Percentiles rank a stretch among this genome's conserved stretches.
phyloP scores from a whole-genome alignment of 2,888 invertebrate genomes.

The Polyploca ridens region DNA sequence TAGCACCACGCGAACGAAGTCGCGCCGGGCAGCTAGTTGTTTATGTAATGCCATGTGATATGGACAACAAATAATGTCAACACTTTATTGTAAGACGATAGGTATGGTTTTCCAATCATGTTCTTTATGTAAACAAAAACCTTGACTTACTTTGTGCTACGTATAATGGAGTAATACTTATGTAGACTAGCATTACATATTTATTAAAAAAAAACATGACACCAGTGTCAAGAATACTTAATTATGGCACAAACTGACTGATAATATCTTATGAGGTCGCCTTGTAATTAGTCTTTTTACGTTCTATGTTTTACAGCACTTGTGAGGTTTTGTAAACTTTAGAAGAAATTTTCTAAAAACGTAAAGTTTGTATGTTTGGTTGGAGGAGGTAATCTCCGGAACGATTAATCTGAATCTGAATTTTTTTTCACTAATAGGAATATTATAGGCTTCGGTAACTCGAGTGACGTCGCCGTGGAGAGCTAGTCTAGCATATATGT shows the following conservation, averaged over 20 bases:
- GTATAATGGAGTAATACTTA: conserved; percentile 3
- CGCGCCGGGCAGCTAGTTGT: too few relatives aligned
- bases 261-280: conserved; percentile 25
- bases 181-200: not conserved
- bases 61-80: not conserved
- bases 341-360: too few relatives aligned
- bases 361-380: too few relatives aligned
- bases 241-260: conserved; percentile 17
- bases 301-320: not conserved
- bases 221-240: not conserved
- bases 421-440: too few relatives aligned
- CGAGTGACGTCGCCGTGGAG: too few relatives aligned
- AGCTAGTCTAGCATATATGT: too few relatives aligned
- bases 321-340: not conserved
- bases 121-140: conserved; percentile 7
- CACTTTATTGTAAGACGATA: not conserved
- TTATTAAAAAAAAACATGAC: conserved; percentile 6
- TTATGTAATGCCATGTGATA: not conserved
- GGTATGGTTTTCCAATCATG: conserved; percentile 1
- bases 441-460: too few relatives aligned
- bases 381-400: too few relatives aligned
- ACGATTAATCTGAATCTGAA: too few relatives aligned
- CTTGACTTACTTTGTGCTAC: conserved; percentile 1
- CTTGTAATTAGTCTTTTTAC: conserved; percentile 7
- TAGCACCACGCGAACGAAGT: too few relatives aligned